Conservation (phyloP, 2,797 vertebrate genomes). For the Thaleichthys pacificus region DNA sequence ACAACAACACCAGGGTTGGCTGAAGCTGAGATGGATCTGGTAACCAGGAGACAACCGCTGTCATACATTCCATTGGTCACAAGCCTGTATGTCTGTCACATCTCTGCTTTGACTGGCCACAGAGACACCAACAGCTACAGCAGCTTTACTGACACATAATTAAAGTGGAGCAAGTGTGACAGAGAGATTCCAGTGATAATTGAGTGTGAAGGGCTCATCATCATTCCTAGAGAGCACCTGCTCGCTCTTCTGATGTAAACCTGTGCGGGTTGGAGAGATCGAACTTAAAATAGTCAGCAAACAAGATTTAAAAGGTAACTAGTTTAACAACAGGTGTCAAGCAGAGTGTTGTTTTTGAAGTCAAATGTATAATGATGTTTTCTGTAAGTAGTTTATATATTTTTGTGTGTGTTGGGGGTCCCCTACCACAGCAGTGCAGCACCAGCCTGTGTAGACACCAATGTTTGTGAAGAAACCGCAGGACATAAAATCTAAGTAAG, state of each 20-base stretch:
- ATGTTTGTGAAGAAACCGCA: conserved; percentile 32
- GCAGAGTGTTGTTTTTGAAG: background rate
- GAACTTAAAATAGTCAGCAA: background rate
- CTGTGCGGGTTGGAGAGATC: conserved; percentile 22
- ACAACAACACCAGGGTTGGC: too few species aligned
- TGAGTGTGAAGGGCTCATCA: conserved; percentile 58
- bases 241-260: conserved; percentile 60
- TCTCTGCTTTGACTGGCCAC: conserved; percentile 35
- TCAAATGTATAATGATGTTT: background rate
- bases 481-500: conserved; percentile 41
- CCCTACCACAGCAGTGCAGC: background rate
- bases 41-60: conserved; percentile 29
- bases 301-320: background rate
- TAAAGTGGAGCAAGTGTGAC: conserved; percentile 68
- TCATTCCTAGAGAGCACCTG: conserved; percentile 60
- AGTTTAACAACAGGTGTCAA: background rate
- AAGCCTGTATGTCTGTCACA: conserved; percentile 16
- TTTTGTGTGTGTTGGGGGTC: background rate
- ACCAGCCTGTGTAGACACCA: background rate
- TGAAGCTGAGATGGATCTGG: conserved; percentile 20
- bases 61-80: conserved; percentile 59
- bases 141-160: conserved; percentile 65
- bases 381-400: background rate
- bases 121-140: conserved; percentile 32
- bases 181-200: conserved; percentile 71